A percentile compares a stretch with the other conserved stretches of the same genome.
Conservation (phyloP, 2,797 vertebrate species). For the Heliangelus exortis region DNA sequence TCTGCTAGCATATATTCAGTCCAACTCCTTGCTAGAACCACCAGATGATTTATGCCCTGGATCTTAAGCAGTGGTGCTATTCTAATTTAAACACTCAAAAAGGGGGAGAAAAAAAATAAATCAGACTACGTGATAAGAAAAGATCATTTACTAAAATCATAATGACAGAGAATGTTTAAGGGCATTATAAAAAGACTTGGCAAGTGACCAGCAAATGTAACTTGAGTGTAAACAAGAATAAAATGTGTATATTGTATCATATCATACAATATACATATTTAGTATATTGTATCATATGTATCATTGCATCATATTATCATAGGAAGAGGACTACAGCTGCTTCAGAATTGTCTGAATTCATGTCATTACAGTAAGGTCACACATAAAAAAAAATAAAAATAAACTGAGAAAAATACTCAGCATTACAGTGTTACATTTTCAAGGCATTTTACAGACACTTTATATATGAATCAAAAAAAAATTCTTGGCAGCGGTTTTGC, state of each 20-base stretch:
- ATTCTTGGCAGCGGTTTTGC: constrained; percentile 37
- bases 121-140: neutral
- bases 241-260: neutral
- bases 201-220: neutral
- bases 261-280: no score
- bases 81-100: neutral
- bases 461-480: constrained; percentile 11
- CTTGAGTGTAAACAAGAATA: neutral
- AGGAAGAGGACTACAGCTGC: neutral
- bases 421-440: neutral
- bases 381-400: neutral
- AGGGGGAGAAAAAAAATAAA: neutral
- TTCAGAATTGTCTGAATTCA: neutral
- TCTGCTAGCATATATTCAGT: neutral
- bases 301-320: no score
- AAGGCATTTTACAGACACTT: neutral
- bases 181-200: neutral
- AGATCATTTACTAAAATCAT: neutral
- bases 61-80: neutral
- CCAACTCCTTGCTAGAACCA: neutral
- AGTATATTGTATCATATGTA: neutral
- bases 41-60: neutral
- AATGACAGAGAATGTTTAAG: neutral
- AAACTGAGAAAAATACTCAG: neutral
- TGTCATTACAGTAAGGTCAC: neutral